A percentile compares a stretch with the other conserved stretches of the same genome.
These are phyloP conservation scores for Nebria brevicollis DNA, from an alignment of 2,888 invertebrate genomes.

Conservation along the genomic window DNA sequence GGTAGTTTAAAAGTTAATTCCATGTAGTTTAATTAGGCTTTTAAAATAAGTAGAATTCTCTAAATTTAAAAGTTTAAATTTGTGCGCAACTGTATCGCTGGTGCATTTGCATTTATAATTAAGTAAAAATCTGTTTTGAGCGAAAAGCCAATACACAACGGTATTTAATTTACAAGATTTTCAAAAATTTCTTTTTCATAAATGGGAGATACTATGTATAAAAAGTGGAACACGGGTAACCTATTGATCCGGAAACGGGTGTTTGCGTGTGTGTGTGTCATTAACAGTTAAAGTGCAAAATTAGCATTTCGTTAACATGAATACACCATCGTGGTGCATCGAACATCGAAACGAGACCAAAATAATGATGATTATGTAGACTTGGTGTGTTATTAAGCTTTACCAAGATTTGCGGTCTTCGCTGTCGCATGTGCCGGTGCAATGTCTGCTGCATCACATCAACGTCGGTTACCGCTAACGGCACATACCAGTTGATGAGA, in stretches of 20 bases:
- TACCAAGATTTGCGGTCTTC: neutral
- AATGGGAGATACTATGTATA: neutral
- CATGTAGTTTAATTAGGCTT: neutral
- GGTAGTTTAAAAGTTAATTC: neutral
- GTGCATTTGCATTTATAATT: neutral
- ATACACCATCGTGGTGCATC: neutral
- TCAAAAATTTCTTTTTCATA: slow-evolving; percentile 1
- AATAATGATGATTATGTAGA: slow-evolving; percentile 24
- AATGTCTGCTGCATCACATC: neutral
- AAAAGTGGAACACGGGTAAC: neutral
- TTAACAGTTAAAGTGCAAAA: slow-evolving; percentile 11
- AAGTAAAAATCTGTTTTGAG: neutral
- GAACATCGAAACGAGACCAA: slow-evolving; percentile 20
- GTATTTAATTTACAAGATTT: neutral
- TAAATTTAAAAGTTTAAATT: neutral
- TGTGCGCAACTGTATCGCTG: neutral
- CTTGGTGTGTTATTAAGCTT: slow-evolving; percentile 18
- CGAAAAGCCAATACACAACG: neutral
- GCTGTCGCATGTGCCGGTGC: neutral
- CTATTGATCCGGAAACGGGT: slow-evolving; percentile 1
- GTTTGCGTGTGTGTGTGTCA: neutral
- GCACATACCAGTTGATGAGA: neutral
- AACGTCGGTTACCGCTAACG: neutral
- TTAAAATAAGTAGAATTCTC: neutral
- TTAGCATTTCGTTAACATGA: slow-evolving; percentile 26